A percentile compares a stretch with the other conserved stretches of the same genome.
Conservation (phyloP, 2,888 invertebrate genomes). For the Bombylius major region DNA sequence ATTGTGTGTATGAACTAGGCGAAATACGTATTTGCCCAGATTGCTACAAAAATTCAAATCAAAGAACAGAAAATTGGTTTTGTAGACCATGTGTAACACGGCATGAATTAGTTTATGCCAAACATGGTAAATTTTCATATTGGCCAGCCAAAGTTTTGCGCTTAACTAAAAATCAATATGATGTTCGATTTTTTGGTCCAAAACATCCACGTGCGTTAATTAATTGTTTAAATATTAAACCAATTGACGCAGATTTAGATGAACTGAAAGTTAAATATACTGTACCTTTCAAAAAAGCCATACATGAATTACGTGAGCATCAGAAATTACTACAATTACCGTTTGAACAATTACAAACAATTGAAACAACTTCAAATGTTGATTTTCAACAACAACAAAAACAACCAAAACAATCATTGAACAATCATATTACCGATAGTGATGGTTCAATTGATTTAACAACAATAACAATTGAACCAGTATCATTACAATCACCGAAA, state of each 20-base stretch:
- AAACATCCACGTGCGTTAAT: slow-evolving; percentile 59
- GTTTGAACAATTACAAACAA: slow-evolving; percentile 22
- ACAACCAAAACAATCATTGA: background rate
- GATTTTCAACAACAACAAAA: background rate
- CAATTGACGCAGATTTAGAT: slow-evolving; percentile 48
- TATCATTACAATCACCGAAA: background rate
- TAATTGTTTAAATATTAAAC: slow-evolving; percentile 50
- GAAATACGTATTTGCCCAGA: slow-evolving; percentile 65
- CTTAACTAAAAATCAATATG: slow-evolving; percentile 46
- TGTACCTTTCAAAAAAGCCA: slow-evolving; percentile 49
- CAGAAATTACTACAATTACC: slow-evolving; percentile 43
- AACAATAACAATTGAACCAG: background rate
- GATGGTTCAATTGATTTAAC: background rate
- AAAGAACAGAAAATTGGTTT: slow-evolving; percentile 56
- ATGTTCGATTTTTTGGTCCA: slow-evolving; percentile 70
- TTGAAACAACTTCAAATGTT: background rate
- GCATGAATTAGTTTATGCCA: slow-evolving; percentile 69
- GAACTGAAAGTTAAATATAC: slow-evolving; percentile 38
- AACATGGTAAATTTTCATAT: slow-evolving; percentile 62
- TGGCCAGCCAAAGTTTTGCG: slow-evolving; percentile 74
- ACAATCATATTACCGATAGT: too few species aligned
- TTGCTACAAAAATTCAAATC: slow-evolving; percentile 70
- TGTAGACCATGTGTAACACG: slow-evolving; percentile 59
- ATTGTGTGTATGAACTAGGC: slow-evolving; percentile 57
- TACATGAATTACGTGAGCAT: slow-evolving; percentile 55